Conservation (phyloP, 2,113 vertebrate species). For the Nesogale talazaci region DNA sequence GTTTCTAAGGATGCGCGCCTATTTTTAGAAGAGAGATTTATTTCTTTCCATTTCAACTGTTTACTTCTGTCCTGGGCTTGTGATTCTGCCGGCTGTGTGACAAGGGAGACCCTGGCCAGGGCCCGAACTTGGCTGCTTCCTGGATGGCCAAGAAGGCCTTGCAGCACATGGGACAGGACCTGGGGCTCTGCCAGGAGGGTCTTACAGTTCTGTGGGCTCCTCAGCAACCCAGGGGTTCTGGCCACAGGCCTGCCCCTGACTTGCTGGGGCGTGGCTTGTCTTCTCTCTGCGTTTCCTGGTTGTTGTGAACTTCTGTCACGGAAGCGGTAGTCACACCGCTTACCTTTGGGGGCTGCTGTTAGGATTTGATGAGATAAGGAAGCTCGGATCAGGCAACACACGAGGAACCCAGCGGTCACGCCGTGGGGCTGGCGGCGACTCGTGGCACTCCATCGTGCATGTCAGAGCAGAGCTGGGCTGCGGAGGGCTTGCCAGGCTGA, state of each 20-base stretch:
- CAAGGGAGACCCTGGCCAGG: constrained; percentile 41
- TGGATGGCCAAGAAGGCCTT: background rate
- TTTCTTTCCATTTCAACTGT: constrained; percentile 83
- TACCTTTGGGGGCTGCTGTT: background rate
- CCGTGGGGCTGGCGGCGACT: background rate
- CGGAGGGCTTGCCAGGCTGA: background rate
- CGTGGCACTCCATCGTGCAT: background rate
- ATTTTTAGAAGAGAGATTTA: constrained; percentile 83
- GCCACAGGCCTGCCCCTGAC: background rate
- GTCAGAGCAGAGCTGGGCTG: background rate
- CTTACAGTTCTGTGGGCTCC: background rate
- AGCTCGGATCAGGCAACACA: background rate
- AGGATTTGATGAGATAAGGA: background rate
- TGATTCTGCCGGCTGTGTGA: constrained; percentile 70
- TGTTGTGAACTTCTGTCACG: constrained; percentile 16
- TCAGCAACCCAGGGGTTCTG: background rate
- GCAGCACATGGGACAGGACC: background rate
- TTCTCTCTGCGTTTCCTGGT: background rate
- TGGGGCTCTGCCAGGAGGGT: background rate
- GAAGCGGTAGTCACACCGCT: background rate
- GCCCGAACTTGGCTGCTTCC: constrained; percentile 53
- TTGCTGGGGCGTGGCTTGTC: background rate
- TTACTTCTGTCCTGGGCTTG: constrained; percentile 75
- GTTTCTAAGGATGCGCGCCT: constrained; percentile 81
- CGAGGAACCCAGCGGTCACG: background rate